phyloP scores from a whole-genome alignment of 1,140 invertebrate species.

The Conus betulinus region DNA sequence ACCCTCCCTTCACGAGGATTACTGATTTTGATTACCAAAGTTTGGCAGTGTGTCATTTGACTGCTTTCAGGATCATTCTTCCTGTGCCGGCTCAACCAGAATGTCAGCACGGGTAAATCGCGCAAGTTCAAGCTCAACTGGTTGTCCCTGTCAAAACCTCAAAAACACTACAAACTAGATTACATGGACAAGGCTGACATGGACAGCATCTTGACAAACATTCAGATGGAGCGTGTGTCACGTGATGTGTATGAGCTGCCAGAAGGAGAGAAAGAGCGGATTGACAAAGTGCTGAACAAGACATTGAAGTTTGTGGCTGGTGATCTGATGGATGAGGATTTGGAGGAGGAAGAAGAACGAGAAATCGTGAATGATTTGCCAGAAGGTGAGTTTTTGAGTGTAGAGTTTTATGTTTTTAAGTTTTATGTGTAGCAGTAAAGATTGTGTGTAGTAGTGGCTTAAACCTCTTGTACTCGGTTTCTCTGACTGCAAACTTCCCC shows the following conservation, averaged over 20 bases:
- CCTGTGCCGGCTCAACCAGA: conserved; percentile 92
- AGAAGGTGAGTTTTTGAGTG: conserved; percentile 7
- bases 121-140: conserved; percentile 91
- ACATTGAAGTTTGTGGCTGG: conserved; percentile 90
- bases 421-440: no score
- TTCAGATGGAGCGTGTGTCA: conserved; percentile 85
- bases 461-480: no score
- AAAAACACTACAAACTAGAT: conserved; percentile 89
- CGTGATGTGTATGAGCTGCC: conserved; percentile 84
- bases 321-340: conserved; percentile 76
- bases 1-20: background rate
- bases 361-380: background rate
- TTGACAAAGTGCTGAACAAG: conserved; percentile 89
- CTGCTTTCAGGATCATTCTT: conserved; percentile 87
- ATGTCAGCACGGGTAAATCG: conserved; percentile 84
- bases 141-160: conserved; percentile 83
- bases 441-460: no score
- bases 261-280: conserved; percentile 84
- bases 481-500: no score
- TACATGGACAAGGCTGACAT: conserved; percentile 87
- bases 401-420: no score
- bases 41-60: background rate
- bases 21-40: conserved; percentile 1
- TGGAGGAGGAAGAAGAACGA: conserved; percentile 45
- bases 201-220: conserved; percentile 82